Evolutionary conservation across 2,113 vertebrate genomes (phyloP).

Genomic region (Oreotrochilus melanogaster): DNA sequence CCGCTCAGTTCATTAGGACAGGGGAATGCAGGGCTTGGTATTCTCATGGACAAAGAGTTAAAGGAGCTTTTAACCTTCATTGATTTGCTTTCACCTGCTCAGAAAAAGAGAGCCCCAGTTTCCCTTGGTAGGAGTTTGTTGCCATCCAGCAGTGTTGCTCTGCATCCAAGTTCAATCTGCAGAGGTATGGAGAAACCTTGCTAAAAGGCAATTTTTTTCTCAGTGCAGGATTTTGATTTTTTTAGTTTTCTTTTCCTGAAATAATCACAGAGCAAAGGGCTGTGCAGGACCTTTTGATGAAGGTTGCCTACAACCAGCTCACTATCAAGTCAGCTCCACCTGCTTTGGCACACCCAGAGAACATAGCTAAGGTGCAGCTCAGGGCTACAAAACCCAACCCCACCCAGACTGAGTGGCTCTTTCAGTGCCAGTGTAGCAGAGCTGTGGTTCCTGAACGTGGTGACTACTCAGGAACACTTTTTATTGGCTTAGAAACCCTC

Average conservation of each 20-base stretch:
- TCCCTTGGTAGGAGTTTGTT: background rate
- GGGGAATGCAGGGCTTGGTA: rapidly evolving
- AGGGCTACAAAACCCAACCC: background rate
- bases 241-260: background rate
- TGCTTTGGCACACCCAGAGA: slow-evolving; percentile 9
- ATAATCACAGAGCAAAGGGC: background rate
- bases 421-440: rapidly evolving
- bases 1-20: background rate
- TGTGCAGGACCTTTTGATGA: background rate
- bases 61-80: background rate
- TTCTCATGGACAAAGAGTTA: background rate
- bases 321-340: background rate
- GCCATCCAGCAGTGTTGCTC: rapidly evolving
- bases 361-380: background rate
- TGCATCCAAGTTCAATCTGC: background rate
- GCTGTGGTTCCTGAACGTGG: background rate
- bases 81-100: background rate
- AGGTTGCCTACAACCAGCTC: background rate
- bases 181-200: background rate
- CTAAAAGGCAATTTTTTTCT: background rate
- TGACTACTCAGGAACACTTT: background rate
- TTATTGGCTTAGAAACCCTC: background rate
- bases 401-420: background rate
- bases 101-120: background rate
- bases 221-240: background rate